phyloP scores from a whole-genome alignment of 2,797 vertebrate genomes.

The Rhadinocentrus ornatus region DNA sequence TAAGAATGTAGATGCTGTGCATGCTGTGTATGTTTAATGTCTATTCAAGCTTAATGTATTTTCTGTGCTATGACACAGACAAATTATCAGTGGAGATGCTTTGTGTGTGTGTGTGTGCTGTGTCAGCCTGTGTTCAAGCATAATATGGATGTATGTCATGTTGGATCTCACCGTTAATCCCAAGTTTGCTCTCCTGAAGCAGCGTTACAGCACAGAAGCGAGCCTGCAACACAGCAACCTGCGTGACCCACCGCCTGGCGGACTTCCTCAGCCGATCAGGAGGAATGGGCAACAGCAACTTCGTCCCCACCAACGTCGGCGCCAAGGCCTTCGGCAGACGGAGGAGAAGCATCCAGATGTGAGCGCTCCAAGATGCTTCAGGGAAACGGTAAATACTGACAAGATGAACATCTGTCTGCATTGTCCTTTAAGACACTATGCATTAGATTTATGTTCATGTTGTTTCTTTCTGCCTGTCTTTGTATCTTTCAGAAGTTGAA shows the following conservation, averaged over 20 bases:
- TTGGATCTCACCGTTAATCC: constrained; percentile 29
- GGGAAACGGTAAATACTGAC: constrained; percentile 73
- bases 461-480: constrained; percentile 5
- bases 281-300: constrained; percentile 90
- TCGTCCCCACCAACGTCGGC: constrained; percentile 92
- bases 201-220: constrained; percentile 90
- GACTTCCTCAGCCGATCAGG: constrained; percentile 94
- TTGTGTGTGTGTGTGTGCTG: constrained; percentile 8
- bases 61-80: constrained; percentile 12
- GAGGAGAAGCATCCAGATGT: constrained; percentile 87
- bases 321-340: constrained; percentile 91
- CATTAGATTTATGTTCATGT: background rate
- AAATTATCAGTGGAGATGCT: background rate
- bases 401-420: background rate
- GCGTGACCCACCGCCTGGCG: constrained; percentile 92
- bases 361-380: constrained; percentile 55
- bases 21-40: constrained; percentile 5
- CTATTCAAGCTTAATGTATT: background rate
- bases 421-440: background rate
- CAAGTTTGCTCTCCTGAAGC: constrained; percentile 75
- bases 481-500: constrained; percentile 66
- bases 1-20: constrained; percentile 59
- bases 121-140: background rate
- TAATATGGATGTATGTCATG: background rate
- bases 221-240: constrained; percentile 94